Evolutionary conservation across 2,113 vertebrate species (phyloP), one percentile per base, ranked within the genome.

Genomic region (Caloenas nicobarica): DNA sequence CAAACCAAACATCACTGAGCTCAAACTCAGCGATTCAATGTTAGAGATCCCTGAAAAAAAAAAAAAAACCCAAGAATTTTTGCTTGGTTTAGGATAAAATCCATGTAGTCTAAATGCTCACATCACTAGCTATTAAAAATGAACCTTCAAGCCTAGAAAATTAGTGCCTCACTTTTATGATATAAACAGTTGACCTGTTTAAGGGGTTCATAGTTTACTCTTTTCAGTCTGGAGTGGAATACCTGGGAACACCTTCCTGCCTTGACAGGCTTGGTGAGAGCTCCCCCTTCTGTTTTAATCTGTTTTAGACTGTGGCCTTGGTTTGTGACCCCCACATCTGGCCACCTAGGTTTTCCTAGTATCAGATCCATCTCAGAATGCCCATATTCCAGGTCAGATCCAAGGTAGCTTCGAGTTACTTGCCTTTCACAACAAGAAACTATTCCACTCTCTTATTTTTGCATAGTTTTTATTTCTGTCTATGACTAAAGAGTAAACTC

Each of bases 281-380:
- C 96, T 96, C 96, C 94, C 91, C 33, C 95, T 96, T 88, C 95
- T 85, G 92, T 95, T 94, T 89, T 64, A 40, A 28, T 29, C 57
- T 42, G 21, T 51, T 79, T 92, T 57, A 91, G 70, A 28, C 16
- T 40, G n/a, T 54, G 58, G 50, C 77, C 73, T 65, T 40, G 9
- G 29, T 51, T 46, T 8, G 9, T 85, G 83, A 93, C 72, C 70
- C 19, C 48, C 5, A n/a, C 29, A 44, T 85, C 25, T 61, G 25
- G 8, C 48, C 65, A 60, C 51, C 5, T 1, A 5, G 7, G 14
- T 46, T 92, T 93, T 81, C 28, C 54, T 13, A 17, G 3, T 53
- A 12, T 86, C 73, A 79, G 33, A 42, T 40, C 28, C 50, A 70
- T 56, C 28, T 53, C 50, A 26, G 7, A 16, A n/a, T 3, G 4